Evolutionary conservation across 1,140 invertebrate genomes (phyloP).

Genomic region (Hycleus phaleratus): DNA sequence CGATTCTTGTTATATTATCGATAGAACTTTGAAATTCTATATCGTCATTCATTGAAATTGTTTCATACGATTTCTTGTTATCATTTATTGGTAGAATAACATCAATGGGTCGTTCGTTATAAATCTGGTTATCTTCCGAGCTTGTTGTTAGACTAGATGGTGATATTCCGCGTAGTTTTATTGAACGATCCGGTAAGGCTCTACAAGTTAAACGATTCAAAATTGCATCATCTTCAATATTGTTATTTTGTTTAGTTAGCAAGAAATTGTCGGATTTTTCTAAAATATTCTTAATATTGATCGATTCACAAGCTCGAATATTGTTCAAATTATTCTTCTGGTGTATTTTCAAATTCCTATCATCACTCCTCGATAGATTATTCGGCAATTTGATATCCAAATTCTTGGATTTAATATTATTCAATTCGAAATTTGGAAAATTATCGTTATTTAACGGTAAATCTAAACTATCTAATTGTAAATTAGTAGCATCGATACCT

Average conservation of each 20-base stretch:
- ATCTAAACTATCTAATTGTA: constrained; percentile 27
- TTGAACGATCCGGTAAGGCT: constrained; percentile 17
- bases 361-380: constrained; percentile 14
- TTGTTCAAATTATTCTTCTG: constrained; percentile 32
- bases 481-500: constrained; percentile 29
- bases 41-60: constrained; percentile 21
- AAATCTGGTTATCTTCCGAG: constrained; percentile 20
- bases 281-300: constrained; percentile 15
- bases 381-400: constrained; percentile 4
- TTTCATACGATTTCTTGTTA: constrained; percentile 22
- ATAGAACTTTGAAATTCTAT: constrained; percentile 37
- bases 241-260: constrained; percentile 16
- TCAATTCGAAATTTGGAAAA: constrained; percentile 9
- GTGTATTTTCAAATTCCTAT: constrained; percentile 11
- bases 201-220: constrained; percentile 22
- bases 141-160: constrained; percentile 13
- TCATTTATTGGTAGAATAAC: constrained; percentile 21
- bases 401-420: constrained; percentile 18
- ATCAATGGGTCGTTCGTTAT: constrained; percentile 35
- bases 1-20: constrained; percentile 38
- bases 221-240: neutral
- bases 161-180: constrained; percentile 8
- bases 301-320: constrained; percentile 29
- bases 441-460: constrained; percentile 21
- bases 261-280: constrained; percentile 14